These are phyloP conservation scores for Falco cherrug DNA, from an alignment of 2,797 vertebrate species.

Conservation along the genomic window DNA sequence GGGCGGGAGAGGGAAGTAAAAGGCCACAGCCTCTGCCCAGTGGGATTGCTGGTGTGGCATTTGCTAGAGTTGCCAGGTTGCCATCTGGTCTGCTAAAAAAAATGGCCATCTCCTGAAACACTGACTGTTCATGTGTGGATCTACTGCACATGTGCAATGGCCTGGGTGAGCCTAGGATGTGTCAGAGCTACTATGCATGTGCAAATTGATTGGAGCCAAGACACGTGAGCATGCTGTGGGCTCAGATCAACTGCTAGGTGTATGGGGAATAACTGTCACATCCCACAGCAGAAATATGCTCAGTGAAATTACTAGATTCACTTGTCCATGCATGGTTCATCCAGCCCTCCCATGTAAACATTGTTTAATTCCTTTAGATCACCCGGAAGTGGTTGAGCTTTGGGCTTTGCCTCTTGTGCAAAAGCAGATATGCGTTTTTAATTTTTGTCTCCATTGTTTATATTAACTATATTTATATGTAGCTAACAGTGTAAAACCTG, in stretches of 20 bases:
- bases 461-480: rapidly evolving
- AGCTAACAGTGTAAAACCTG: neutral
- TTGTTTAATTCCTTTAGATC: neutral
- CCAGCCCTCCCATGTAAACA: rapidly evolving
- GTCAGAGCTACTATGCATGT: slow-evolving; percentile 28
- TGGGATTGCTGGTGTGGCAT: slow-evolving; percentile 2
- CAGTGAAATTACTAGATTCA: rapidly evolving
- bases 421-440: neutral
- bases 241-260: neutral
- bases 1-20: neutral
- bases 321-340: rapidly evolving
- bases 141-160: neutral
- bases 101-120: slow-evolving; percentile 16
- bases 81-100: slow-evolving; percentile 50
- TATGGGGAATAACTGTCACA: neutral
- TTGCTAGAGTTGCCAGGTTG: slow-evolving; percentile 53
- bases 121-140: neutral
- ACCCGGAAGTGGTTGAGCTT: neutral
- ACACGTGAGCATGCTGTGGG: neutral
- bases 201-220: neutral
- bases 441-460: neutral
- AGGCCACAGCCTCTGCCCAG: slow-evolving; percentile 1
- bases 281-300: neutral
- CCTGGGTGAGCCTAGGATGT: slow-evolving; percentile 6
- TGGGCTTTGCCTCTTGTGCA: neutral